Percentiles rank a stretch among this genome's conserved stretches.
These are phyloP conservation scores for Drosophila bocqueti DNA, from an alignment of 1,140 invertebrate genomes.

Conservation along the genomic window DNA sequence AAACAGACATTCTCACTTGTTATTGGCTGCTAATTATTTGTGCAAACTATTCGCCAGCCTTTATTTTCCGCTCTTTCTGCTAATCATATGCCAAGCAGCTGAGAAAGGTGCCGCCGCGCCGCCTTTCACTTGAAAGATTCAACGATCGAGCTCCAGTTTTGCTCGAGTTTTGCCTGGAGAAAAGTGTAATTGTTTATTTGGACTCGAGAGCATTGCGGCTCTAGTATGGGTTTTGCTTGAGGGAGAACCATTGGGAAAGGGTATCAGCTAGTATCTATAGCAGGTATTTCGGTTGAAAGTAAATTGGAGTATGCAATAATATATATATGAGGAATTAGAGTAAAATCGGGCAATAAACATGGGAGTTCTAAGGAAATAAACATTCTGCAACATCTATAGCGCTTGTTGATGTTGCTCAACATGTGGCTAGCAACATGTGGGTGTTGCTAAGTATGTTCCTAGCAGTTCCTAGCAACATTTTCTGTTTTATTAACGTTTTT, in stretches of 20 bases:
- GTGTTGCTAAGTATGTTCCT: too few species aligned
- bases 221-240: neutral
- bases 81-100: conserved; percentile 54
- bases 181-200: conserved; percentile 12
- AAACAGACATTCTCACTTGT: conserved; percentile 28
- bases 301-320: neutral
- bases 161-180: neutral
- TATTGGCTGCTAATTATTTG: conserved; percentile 60
- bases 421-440: too few species aligned
- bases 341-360: neutral
- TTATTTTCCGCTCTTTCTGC: conserved; percentile 20
- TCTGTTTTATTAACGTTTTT: neutral
- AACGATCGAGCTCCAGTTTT: neutral
- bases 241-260: neutral
- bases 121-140: conserved; percentile 11
- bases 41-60: conserved; percentile 31
- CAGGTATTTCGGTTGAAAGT: neutral
- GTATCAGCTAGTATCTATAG: too few species aligned
- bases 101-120: conserved; percentile 29
- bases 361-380: too few species aligned
- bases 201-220: too few species aligned
- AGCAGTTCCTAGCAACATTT: neutral
- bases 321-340: neutral
- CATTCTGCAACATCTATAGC: neutral
- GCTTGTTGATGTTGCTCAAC: too few species aligned